These are phyloP conservation scores for Sebastes schlegelii DNA, from an alignment of 2,113 vertebrate species.

Conservation along the genomic window DNA sequence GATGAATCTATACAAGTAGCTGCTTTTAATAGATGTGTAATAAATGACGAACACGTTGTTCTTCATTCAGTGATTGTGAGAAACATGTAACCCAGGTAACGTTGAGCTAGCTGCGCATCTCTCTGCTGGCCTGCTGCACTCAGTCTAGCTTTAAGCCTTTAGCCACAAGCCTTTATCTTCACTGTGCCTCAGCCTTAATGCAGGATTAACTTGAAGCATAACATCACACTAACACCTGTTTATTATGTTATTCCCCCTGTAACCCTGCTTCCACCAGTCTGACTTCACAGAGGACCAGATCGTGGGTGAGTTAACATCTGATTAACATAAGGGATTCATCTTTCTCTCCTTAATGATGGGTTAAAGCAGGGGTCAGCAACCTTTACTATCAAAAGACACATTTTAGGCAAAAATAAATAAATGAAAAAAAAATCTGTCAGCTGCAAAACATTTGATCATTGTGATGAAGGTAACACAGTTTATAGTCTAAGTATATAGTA, in stretches of 20 bases:
- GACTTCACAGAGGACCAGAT: constrained; percentile 91
- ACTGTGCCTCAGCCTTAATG: background rate
- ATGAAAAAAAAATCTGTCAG: no score
- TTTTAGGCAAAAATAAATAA: no score
- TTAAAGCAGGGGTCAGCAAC: no score
- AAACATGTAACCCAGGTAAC: background rate
- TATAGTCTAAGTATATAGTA: no score
- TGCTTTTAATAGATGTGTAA: rapidly evolving
- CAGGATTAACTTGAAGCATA: constrained; percentile 2
- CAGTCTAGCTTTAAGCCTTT: constrained; percentile 18
- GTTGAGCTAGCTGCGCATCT: constrained; percentile 23
- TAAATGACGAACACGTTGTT: background rate
- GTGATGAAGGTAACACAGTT: no score
- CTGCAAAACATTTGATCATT: no score
- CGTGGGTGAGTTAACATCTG: constrained; percentile 80
- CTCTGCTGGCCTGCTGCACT: constrained; percentile 9
- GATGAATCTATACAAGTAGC: rapidly evolving
- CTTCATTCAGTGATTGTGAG: background rate
- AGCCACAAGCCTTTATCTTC: background rate
- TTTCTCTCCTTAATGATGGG: background rate
- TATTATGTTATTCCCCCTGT: background rate
- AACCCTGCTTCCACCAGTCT: constrained; percentile 77
- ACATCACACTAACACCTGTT: background rate
- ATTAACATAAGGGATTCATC: background rate
- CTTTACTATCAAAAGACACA: no score